Evolutionary conservation across 2,113 vertebrate genomes (phyloP).

Genomic region (Zosterops hypoxanthus): DNA sequence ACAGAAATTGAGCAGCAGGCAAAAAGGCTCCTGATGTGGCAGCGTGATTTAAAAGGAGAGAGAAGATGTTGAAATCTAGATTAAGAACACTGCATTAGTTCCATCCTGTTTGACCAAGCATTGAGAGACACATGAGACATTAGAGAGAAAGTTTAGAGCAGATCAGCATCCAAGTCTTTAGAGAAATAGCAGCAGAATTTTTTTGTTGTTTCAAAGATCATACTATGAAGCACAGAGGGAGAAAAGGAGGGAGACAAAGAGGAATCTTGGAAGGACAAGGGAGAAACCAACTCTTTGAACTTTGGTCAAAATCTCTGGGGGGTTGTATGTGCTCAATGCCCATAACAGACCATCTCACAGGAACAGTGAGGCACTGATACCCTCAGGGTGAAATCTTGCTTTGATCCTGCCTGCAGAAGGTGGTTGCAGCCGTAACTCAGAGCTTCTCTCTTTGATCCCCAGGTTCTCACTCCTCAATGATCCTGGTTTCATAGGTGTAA

Average conservation of each 20-base stretch:
- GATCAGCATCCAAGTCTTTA: neutral
- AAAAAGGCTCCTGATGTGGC: neutral
- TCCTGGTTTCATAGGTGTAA: neutral
- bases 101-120: neutral
- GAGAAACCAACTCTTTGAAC: neutral
- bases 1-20: neutral
- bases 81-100: neutral
- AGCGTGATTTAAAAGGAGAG: neutral
- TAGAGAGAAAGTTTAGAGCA: neutral
- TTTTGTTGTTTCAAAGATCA: neutral
- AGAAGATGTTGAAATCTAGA: neutral
- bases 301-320: neutral
- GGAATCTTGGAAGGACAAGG: neutral
- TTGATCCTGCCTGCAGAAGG: neutral
- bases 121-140: neutral
- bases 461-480: neutral
- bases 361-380: neutral
- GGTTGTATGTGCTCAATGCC: neutral
- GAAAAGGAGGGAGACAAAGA: neutral
- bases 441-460: neutral
- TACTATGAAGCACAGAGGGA: fast-evolving
- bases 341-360: neutral
- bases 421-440: neutral
- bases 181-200: neutral
- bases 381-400: neutral